Evolutionary conservation across 2,888 invertebrate species (phyloP), one percentile per base, ranked within the genome.

Genomic region (Myopa tessellatipennis): DNA sequence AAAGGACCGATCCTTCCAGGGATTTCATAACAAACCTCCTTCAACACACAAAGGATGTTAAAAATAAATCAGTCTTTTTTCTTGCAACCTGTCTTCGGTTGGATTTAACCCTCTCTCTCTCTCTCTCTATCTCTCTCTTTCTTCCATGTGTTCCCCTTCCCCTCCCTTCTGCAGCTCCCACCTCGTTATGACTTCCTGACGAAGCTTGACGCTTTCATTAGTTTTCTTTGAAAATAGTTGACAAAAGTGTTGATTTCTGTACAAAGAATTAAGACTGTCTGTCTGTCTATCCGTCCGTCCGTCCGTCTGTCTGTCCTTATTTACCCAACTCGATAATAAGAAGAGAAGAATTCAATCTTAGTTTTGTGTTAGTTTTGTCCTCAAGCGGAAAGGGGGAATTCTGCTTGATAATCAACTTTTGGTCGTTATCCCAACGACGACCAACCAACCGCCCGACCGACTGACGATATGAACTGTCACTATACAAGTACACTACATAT

Each of bases 171-270:
- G 26, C 26, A 1, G 2, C 26, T 2, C 1, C 26, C 26, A 1
- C 26, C 26, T 26, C 26, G 26, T 26, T 26, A n/a, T 55, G 55
- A 55, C 55, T n/a, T n/a, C 5, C 10, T 55, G 16, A 55, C 55
- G n/a, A 14, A n/a, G 55, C 55, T 2, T 16, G 55, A 5, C 5
- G 55, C 14, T 55, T n/a, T 55, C 55, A 55, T 55, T 55, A 65
- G 38, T 74, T 65, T 36, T 40, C 50, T 63, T 74, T 16, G 67
- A 70, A 65, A 70, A 76, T n/a, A 55, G 73, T 45, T 40, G 36
- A 60, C 65, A 61, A 70, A 74, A 77, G 79, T 79, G 79, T 76
- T 76, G 74, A 78, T 76, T 73, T 68, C 72, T 65, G 75, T 75
- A 26, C 71, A 70, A 55, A 74, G 34, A n/a, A 61, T 16, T 63